These are phyloP conservation scores for Heloderma charlesbogerti DNA, from an alignment of 2,113 vertebrate genomes.

Conservation along the genomic window DNA sequence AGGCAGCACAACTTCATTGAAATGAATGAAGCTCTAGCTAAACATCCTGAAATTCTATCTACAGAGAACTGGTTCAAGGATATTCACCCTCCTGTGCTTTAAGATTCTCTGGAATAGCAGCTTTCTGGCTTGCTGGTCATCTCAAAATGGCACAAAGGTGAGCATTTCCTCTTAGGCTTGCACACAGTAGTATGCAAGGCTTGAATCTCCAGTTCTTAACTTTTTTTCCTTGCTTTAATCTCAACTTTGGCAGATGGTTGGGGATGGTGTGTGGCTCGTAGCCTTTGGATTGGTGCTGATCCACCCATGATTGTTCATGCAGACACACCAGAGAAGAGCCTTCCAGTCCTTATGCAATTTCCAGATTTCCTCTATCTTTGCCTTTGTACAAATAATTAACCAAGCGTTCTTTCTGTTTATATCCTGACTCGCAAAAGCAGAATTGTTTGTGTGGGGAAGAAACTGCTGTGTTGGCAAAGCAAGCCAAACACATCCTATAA, in stretches of 20 bases:
- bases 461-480: slow-evolving; percentile 68
- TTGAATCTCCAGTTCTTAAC: neutral
- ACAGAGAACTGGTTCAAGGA: neutral
- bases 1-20: neutral
- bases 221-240: neutral
- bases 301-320: neutral
- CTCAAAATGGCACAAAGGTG: neutral
- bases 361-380: slow-evolving; percentile 56
- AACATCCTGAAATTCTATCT: neutral
- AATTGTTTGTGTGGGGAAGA: slow-evolving; percentile 66
- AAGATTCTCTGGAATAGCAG: neutral
- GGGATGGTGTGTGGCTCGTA: neutral
- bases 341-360: slow-evolving; percentile 40
- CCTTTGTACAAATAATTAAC: slow-evolving; percentile 68
- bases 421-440: slow-evolving; percentile 57
- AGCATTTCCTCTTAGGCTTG: neutral
- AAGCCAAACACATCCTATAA: slow-evolving; percentile 71
- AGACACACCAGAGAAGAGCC: slow-evolving; percentile 8
- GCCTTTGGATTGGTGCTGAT: neutral
- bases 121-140: neutral
- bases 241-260: neutral
- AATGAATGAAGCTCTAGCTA: neutral
- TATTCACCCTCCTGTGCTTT: neutral
- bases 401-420: slow-evolving; percentile 63
- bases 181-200: neutral